phyloP scores from a whole-genome alignment of 2,888 invertebrate genomes.

The Cylindroiulus punctatus region DNA sequence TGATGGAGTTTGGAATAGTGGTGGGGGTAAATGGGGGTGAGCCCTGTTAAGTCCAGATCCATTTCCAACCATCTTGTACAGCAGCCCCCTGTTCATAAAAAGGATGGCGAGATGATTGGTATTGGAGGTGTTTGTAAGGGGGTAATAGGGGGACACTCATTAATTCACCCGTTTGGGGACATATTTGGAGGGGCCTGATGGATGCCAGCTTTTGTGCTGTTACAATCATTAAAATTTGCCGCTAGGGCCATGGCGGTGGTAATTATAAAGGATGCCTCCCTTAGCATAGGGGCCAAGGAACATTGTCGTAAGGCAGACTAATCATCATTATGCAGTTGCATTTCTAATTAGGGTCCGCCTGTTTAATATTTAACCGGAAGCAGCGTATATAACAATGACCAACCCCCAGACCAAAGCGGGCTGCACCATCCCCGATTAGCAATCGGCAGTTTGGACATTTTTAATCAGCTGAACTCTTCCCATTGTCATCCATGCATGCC shows the following conservation, averaged over 20 bases:
- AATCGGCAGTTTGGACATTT: neutral
- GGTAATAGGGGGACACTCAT: neutral
- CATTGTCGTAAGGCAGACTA: conserved; percentile 44
- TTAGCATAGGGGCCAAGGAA: conserved; percentile 26
- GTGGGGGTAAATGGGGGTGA: conserved; percentile 9
- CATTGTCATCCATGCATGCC: neutral
- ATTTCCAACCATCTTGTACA: conserved; percentile 3
- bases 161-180: conserved; percentile 20
- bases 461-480: conserved; percentile 10
- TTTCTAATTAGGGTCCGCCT: conserved; percentile 17
- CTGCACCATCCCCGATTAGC: neutral
- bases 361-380: conserved; percentile 43
- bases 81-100: conserved; percentile 29
- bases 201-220: conserved; percentile 38
- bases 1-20: neutral
- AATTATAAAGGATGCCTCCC: conserved; percentile 45
- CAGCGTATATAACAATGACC: neutral
- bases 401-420: neutral
- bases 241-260: conserved; percentile 28
- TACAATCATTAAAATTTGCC: conserved; percentile 34
- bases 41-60: conserved; percentile 36
- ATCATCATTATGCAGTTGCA: conserved; percentile 43
- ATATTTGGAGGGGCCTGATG: conserved; percentile 30
- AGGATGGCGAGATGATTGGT: conserved; percentile 41
- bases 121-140: conserved; percentile 38